Evolutionary conservation across 2,888 invertebrate species (phyloP).

Genomic region (Agapetus fuscipes): DNA sequence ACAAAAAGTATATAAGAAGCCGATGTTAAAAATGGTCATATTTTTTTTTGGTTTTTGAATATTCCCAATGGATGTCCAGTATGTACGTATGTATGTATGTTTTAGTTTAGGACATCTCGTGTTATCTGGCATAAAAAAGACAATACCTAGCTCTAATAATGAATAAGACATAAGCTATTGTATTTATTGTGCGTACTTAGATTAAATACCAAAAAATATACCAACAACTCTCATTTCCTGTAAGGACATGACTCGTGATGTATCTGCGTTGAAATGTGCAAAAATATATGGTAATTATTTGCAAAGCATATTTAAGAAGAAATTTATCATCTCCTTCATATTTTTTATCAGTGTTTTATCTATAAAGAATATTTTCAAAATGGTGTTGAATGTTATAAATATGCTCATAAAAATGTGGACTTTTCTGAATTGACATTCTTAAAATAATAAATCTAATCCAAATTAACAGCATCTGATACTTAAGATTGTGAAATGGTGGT

Average conservation of each 20-base stretch:
- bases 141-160: constrained; percentile 48
- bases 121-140: constrained; percentile 50
- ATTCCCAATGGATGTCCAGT: too few species aligned
- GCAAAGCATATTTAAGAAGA: constrained; percentile 2
- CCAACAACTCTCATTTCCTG: not conserved
- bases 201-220: constrained; percentile 6
- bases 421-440: too few species aligned
- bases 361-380: constrained; percentile 8
- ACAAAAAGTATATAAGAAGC: too few species aligned
- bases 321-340: constrained; percentile 1
- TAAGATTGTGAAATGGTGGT: too few species aligned
- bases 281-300: constrained; percentile 5
- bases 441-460: too few species aligned
- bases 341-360: constrained; percentile 10
- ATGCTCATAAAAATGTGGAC: too few species aligned
- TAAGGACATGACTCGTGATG: not conserved
- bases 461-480: too few species aligned
- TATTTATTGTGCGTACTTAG: constrained; percentile 9
- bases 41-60: too few species aligned
- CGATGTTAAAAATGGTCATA: too few species aligned
- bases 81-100: too few species aligned
- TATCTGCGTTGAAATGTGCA: constrained; percentile 1
- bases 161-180: constrained; percentile 12
- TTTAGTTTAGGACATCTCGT: too few species aligned
- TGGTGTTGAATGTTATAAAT: constrained; percentile 10